Evolutionary conservation across 2,888 invertebrate genomes (phyloP), one percentile per base, ranked within the genome.

Genomic region (Pyrgus malvae): DNA sequence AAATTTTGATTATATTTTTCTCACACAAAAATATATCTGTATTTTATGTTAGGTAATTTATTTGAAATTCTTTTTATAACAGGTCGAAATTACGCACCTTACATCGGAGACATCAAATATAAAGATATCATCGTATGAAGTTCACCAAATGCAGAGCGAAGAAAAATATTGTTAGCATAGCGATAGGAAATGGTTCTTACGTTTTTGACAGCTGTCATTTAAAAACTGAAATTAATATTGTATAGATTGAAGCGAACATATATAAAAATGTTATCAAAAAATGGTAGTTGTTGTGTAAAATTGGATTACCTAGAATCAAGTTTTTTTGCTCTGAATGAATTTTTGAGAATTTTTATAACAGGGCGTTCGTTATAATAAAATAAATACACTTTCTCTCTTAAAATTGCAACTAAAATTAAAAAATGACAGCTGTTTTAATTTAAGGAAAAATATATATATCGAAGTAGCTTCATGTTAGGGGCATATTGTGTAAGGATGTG

Each of bases 31-130:
- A 23, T 23, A 6, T 9, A 17, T 17, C 5, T 37, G 17, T n/a
- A 33, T 1, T 19, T 37, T 19, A 40, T 23, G 3, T 14, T 46
- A 19, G n/a, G n/a, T 16, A 38, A 40, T 46, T 56, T 45, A 41
- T 49, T 48, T 29, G 14, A 14, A 41, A 41, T 33, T 16, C 37
- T 46, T 54, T 31, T 45, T 29, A 55, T 56, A 48, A 66, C 86
- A 89, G 89, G 80, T 83, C 46, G 86, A 89, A 75, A 77, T 89
- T 48, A 72, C 75, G 0, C 88, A 86, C 57, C 76, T 89, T 11
- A 67, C 80, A 8, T 83, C 82, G 2, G 86, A 89, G 66, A 87
- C 79, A 0, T 79, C 85, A 19, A 80, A 77, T 55, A 79, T 90
- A 42, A 79, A 77, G 7, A 75, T 86, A 64, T 74, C 86, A 0